Conservation (phyloP, 2,113 vertebrate species). For the Gambusia holbrooki region DNA sequence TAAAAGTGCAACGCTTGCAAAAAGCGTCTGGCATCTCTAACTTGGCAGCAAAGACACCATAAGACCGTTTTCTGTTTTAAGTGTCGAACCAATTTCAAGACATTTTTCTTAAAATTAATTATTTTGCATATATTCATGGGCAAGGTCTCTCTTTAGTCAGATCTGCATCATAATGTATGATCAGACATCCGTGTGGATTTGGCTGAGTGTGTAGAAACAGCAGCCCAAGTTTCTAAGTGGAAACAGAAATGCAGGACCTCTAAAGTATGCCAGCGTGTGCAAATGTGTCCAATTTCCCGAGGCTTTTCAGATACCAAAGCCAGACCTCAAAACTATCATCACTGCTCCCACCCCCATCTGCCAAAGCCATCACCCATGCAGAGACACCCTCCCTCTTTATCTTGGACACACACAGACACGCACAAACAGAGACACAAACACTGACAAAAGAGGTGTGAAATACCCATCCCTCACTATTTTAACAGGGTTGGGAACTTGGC, state of each 20-base stretch:
- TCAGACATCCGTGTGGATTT: constrained; percentile 39
- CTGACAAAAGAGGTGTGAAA: constrained; percentile 58
- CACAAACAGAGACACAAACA: constrained; percentile 28
- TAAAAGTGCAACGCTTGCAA: not conserved
- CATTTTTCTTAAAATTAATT: not conserved
- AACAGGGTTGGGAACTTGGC: constrained; percentile 64
- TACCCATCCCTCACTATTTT: constrained; percentile 54
- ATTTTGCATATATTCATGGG: not conserved
- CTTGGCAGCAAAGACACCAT: not conserved
- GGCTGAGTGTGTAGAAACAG: constrained; percentile 43
- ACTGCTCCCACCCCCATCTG: constrained; percentile 70
- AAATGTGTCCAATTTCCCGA: constrained; percentile 65
- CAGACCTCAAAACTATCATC: constrained; percentile 76
- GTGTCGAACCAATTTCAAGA: not conserved
- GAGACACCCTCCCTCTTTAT: constrained; percentile 10
- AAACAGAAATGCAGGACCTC: constrained; percentile 52
- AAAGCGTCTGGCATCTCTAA: constrained; percentile 3
- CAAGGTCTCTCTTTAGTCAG: constrained; percentile 5
- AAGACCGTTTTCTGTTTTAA: constrained; percentile 3
- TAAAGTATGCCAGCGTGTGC: constrained; percentile 51
- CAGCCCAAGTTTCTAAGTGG: constrained; percentile 47
- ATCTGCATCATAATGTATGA: constrained; percentile 12
- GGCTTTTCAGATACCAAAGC: constrained; percentile 69
- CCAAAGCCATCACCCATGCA: constrained; percentile 69
- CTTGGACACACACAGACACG: constrained; percentile 16